Evolutionary conservation across 2,797 vertebrate genomes (phyloP), one percentile per base, ranked within the genome.

Genomic region (Thamnophis elegans): DNA sequence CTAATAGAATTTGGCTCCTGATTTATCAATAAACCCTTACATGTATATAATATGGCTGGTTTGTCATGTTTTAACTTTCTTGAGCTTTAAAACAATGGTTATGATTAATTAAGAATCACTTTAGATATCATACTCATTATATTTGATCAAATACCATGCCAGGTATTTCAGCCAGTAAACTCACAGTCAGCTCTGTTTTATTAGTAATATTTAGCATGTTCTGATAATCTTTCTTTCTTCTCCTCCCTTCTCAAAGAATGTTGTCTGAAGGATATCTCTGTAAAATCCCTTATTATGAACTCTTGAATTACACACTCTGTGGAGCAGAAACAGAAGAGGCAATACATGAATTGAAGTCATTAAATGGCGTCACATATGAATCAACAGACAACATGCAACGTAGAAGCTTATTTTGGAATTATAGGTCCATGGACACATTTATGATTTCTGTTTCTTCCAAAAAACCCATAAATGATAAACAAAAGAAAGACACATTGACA

Each of bases 201-300:
- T 53, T 54, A 36, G 51, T 26, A 7, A 3, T 91, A 36, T 91
- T 91, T 85, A 51, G 10, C 51, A 51, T 90, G 65, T 88, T 88
- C 90, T 93, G 3, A 85, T 89, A 58, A 28, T 51, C 5, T 51
- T 93, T 28, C 22, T 93, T 54, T 92, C 28, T 22, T 93, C 53
- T 92, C 73, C 93, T 94, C 95, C 85, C 54, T 90, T 89, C 95
- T 91, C 18, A 90, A 96, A 97, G 93, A 92, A 98, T 98, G 98
- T 92, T 98, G 89, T 98, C 97, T 0, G 98, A 98, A 96, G 98
- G 97, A 13, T 98, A 98, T 94, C 97, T 98, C 90, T 97, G 95
- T 0, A 90, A 96, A 97, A 97, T 98, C 10, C 92, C 96, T 65
- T 97, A 97, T 78, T 89, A 95, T 91, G 95, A 96, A 62, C 90